Evolutionary conservation across 1,140 invertebrate species (phyloP).

Genomic region (Calosoma granatense): DNA sequence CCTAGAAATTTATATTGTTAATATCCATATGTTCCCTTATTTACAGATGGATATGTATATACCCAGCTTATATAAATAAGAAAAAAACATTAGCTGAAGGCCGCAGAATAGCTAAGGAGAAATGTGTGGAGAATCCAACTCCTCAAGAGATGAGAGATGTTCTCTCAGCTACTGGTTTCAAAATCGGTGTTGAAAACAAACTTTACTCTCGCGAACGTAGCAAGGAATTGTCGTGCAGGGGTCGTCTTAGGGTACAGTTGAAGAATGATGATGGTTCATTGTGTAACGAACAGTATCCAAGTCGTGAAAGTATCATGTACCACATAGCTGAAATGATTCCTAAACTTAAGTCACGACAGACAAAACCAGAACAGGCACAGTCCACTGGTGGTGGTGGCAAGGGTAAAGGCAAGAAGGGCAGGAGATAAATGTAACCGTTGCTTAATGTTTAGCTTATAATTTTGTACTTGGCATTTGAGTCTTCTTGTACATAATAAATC

Average conservation of each 20-base stretch:
- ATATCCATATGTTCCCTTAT: conserved; percentile 10
- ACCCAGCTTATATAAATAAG: conserved; percentile 92
- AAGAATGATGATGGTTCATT: conserved; percentile 84
- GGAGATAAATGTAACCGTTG: conserved; percentile 16
- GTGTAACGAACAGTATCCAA: conserved; percentile 60
- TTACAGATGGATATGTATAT: conserved; percentile 90
- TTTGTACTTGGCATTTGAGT: too few relatives aligned
- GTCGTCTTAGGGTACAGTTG: conserved; percentile 83
- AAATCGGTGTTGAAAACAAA: conserved; percentile 89
- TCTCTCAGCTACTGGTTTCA: conserved; percentile 66
- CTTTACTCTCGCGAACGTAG: conserved; percentile 84
- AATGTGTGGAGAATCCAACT: conserved; percentile 90
- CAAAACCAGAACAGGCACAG: conserved; percentile 26
- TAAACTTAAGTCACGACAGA: conserved; percentile 74
- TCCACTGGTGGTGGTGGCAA: conserved; percentile 23
- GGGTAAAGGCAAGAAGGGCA: conserved; percentile 27
- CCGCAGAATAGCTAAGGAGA: conserved; percentile 68
- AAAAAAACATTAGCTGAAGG: conserved; percentile 86
- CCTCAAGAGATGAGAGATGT: conserved; percentile 91
- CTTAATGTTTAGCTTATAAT: too few relatives aligned
- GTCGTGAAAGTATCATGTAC: conserved; percentile 64
- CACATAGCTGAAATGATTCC: conserved; percentile 81
- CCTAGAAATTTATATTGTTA: conserved; percentile 12
- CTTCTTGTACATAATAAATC: too few relatives aligned
- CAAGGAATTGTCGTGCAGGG: conserved; percentile 72